A percentile compares a stretch with the other conserved stretches of the same genome.
phyloP scores from a whole-genome alignment of 2,888 invertebrate species.

The Sinotaia quadrata region DNA sequence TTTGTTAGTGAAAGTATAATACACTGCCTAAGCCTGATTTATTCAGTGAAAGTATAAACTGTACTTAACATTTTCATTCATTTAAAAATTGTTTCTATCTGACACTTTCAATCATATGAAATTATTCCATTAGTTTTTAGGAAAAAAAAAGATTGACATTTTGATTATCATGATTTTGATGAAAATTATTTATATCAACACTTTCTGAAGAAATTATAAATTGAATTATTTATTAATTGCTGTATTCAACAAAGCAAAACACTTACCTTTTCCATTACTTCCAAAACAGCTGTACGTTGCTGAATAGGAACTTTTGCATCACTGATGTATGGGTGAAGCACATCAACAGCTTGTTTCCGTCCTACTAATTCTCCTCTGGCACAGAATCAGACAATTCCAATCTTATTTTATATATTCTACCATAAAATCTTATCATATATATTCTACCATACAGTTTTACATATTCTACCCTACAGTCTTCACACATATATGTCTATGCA shows the following conservation, averaged over 20 bases:
- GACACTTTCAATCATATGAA: too few relatives aligned
- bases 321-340: conserved; percentile 66
- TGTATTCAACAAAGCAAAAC: background rate
- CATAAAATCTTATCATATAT: too few relatives aligned
- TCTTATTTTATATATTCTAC: too few relatives aligned
- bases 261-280: conserved; percentile 64
- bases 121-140: too few relatives aligned
- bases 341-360: conserved; percentile 56
- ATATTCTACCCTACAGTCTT: too few relatives aligned
- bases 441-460: too few relatives aligned
- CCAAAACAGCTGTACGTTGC: conserved; percentile 62
- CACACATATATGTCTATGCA: too few relatives aligned
- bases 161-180: background rate
- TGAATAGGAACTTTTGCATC: conserved; percentile 59
- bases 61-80: too few relatives aligned
- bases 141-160: background rate
- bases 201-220: background rate
- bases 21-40: too few relatives aligned
- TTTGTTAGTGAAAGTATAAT: too few relatives aligned
- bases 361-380: conserved; percentile 57
- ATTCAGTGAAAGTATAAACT: too few relatives aligned
- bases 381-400: background rate
- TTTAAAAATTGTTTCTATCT: too few relatives aligned
- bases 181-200: background rate
- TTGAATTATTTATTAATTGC: background rate